These are phyloP conservation scores for Odontocolon sp. DNA, from an alignment of 2,888 invertebrate species.

Conservation along the genomic window DNA sequence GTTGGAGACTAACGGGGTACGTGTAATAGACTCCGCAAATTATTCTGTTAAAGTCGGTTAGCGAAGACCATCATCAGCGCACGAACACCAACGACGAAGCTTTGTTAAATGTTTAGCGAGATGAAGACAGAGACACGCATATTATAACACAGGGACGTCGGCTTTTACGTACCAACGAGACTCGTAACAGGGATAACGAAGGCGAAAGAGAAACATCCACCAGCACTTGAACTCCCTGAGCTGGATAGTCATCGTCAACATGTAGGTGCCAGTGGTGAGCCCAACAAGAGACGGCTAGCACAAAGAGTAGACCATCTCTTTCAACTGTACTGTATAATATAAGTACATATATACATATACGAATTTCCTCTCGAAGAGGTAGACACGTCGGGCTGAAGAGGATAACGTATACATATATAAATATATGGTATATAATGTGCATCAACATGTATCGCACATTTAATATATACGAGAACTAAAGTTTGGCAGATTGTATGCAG, in stretches of 20 bases:
- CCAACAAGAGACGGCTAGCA: background rate
- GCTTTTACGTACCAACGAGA: constrained; percentile 55
- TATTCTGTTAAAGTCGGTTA: no score
- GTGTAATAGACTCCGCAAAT: no score
- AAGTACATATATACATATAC: constrained; percentile 18
- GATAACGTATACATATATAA: constrained; percentile 24
- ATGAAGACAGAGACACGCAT: no score
- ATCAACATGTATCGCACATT: background rate
- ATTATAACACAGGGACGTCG: no score
- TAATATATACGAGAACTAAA: constrained; percentile 19
- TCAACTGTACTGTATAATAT: no score
- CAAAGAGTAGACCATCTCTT: constrained; percentile 14
- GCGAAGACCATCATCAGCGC: no score
- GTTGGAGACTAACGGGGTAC: no score
- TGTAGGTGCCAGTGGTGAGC: no score
- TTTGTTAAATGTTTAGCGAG: constrained; percentile 67
- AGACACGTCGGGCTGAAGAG: constrained; percentile 21
- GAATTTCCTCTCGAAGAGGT: constrained; percentile 15
- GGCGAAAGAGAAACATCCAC: constrained; percentile 67
- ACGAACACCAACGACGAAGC: no score
- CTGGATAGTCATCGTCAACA: no score
- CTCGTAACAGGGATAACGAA: constrained; percentile 72
- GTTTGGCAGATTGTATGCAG: constrained; percentile 39
- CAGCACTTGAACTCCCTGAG: constrained; percentile 25
- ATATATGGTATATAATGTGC: constrained; percentile 8